phyloP scores from a whole-genome alignment of 2,113 vertebrate genomes.

The Cyanistes caeruleus region DNA sequence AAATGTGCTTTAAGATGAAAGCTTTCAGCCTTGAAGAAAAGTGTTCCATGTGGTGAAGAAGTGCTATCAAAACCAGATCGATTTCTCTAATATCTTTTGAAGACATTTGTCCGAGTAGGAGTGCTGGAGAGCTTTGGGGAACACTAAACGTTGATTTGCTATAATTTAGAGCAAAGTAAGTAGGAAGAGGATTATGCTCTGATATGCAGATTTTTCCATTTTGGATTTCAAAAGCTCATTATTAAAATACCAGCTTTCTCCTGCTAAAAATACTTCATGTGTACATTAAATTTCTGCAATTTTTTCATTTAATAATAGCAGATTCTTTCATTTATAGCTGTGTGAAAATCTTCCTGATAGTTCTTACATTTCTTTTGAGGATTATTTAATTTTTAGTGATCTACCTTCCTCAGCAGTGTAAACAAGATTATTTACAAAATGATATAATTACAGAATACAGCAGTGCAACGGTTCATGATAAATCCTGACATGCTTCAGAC shows the following conservation, averaged over 20 bases:
- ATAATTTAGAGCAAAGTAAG: conserved; percentile 17
- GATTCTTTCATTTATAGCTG: not conserved
- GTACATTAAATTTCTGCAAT: not conserved
- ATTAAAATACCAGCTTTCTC: not conserved
- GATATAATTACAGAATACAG: not conserved
- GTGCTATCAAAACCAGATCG: not conserved
- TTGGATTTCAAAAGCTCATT: not conserved
- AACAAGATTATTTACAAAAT: conserved; percentile 52
- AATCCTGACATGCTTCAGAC: conserved; percentile 29
- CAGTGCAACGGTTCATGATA: not conserved
- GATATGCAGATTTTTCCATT: conserved; percentile 13
- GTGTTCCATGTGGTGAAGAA: not conserved
- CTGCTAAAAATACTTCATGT: not conserved
- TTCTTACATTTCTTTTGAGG: not conserved
- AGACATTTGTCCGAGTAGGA: not conserved
- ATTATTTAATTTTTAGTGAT: conserved; percentile 45
- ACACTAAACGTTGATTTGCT: not conserved
- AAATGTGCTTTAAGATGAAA: not conserved
- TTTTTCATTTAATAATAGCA: not conserved
- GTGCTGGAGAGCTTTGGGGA: not conserved
- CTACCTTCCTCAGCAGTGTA: conserved; percentile 20
- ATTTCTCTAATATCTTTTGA: conserved; percentile 23
- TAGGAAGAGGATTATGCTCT: not conserved
- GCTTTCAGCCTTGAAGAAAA: not conserved
- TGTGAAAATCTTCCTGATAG: not conserved